Percentiles rank a stretch among this genome's conserved stretches.
These are phyloP conservation scores for Papilio aristodemus DNA, from an alignment of 1,140 invertebrate genomes.

Conservation along the genomic window DNA sequence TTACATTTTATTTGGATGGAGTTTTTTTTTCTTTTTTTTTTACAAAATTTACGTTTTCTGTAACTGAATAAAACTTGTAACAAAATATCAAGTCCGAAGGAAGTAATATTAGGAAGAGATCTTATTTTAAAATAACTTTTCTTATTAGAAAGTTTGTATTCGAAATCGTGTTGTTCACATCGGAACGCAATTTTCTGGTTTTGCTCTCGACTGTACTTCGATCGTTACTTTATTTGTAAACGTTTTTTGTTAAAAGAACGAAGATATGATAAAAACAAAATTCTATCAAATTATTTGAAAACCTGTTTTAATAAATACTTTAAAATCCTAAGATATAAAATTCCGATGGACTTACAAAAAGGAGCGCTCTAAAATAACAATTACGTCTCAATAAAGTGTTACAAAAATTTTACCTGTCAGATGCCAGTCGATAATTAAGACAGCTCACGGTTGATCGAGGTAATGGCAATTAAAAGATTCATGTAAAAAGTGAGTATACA, in stretches of 20 bases:
- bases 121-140: slow-evolving; percentile 60
- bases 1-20: not conserved
- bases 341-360: too few relatives aligned
- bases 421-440: too few relatives aligned
- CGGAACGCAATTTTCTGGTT: slow-evolving; percentile 48
- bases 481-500: too few relatives aligned
- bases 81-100: slow-evolving; percentile 21
- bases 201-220: slow-evolving; percentile 45
- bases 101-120: slow-evolving; percentile 36
- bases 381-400: too few relatives aligned
- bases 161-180: slow-evolving; percentile 47
- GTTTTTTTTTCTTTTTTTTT: not conserved
- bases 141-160: slow-evolving; percentile 67
- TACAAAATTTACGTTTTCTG: not conserved
- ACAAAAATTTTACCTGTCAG: too few relatives aligned
- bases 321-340: too few relatives aligned
- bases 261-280: not conserved
- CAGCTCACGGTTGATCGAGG: too few relatives aligned
- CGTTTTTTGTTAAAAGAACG: slow-evolving; percentile 33
- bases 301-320: too few relatives aligned
- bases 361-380: too few relatives aligned
- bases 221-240: slow-evolving; percentile 50
- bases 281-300: too few relatives aligned
- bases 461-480: too few relatives aligned
- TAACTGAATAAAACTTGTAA: not conserved